These are phyloP conservation scores for Lamprotornis superbus DNA, from an alignment of 2,113 vertebrate genomes.

Conservation along the genomic window DNA sequence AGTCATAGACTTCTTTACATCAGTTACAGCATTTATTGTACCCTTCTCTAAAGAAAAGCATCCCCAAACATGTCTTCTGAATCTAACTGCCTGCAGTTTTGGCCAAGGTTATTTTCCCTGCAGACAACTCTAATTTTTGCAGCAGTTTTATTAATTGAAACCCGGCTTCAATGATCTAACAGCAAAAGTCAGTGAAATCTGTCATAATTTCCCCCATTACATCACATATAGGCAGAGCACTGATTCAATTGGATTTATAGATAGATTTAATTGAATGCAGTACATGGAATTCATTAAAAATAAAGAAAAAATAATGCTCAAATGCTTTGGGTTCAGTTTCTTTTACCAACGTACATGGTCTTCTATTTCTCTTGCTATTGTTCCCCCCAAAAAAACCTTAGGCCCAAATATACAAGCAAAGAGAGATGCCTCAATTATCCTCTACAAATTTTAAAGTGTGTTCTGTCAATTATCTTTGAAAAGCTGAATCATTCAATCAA, in stretches of 20 bases:
- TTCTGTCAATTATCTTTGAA: background rate
- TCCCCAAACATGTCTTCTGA: background rate
- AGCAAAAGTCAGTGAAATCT: background rate
- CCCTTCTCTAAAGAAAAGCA: background rate
- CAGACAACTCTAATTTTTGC: background rate
- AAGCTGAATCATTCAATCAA: background rate
- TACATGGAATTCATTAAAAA: background rate
- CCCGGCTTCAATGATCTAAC: background rate
- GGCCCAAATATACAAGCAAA: background rate
- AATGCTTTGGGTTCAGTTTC: background rate
- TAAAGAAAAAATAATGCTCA: background rate
- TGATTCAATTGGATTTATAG: background rate
- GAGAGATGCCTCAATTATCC: background rate
- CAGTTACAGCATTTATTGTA: background rate
- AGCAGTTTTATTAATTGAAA: background rate
- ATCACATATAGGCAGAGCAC: background rate
- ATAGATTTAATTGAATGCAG: background rate
- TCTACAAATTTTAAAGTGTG: background rate
- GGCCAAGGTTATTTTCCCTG: background rate
- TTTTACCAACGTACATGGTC: background rate
- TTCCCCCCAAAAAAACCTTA: background rate
- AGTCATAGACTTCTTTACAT: background rate
- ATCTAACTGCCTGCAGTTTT: background rate
- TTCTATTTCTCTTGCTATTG: background rate
- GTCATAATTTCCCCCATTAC: background rate